Evolutionary conservation across 2,888 invertebrate genomes (phyloP), one percentile per base, ranked within the genome.

Genomic region (Rambutsinella grinnellia): DNA sequence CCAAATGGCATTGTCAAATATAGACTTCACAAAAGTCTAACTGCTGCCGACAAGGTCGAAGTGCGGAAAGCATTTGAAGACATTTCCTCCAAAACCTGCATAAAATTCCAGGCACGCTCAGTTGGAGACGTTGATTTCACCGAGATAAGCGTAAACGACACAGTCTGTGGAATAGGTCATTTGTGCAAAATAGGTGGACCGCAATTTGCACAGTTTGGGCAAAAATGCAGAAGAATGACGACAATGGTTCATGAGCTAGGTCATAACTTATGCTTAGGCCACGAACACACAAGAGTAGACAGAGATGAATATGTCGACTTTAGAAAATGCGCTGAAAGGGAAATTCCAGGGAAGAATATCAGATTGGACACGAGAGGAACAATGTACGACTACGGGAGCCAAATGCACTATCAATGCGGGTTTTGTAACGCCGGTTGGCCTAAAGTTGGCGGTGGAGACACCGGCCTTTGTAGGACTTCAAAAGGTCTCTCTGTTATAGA

Each of bases 231-330:
- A 17, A 47, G 10, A 10, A 24, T 23, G 17, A 13, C 10, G 2
- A 58, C 58, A 24, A 68, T 71, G 46, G 15, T 65, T 10, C 71
- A 71, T 28, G 49, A 63, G 44, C 21, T 71, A 10, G 65, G 63
- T 21, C 71, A 71, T 36, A 46, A 46, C 17, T 51, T 71, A 13
- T 71, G 71, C 19, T 27, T 71, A 10, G n/a, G 24, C 2, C 71
- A 71, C 46, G 71, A 71, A 57, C 53, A 53, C 19, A 13, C 26
- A 5, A 1, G 65, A 2, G 3, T 3, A 3, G 62, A 62, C n/a
- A n/a, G 62, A 19, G 62, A 49, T 23, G 47, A 62, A 1, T 62
- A 62, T 21, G 8, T 62, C 10, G 2, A 13, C 5, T 49, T 3
- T 24, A 10, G 13, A n/a, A 3, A 8, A 2, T 44, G 28, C 17